Evolutionary conservation across 2,113 vertebrate genomes (phyloP).

Genomic region (Oxyruncus cristatus): DNA sequence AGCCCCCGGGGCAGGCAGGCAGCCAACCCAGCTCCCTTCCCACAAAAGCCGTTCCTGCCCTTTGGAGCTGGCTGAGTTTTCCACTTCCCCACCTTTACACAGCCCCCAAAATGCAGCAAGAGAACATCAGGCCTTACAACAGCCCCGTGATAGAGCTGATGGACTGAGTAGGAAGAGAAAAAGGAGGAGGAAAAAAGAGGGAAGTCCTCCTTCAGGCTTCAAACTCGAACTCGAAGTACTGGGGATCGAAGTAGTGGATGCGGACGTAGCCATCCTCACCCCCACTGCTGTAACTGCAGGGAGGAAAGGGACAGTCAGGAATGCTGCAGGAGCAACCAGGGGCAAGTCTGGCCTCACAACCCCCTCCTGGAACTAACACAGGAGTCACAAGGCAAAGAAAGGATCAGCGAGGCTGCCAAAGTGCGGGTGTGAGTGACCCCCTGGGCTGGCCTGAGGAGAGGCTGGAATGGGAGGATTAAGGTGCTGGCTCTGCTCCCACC

Average conservation of each 20-base stretch:
- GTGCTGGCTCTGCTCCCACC: background rate
- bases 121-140: background rate
- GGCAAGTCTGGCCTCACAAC: fast-evolving
- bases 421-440: fast-evolving
- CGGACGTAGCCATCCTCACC: conserved; percentile 95
- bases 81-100: background rate
- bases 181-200: background rate
- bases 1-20: background rate
- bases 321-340: background rate
- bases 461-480: background rate
- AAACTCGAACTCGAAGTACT: conserved; percentile 98
- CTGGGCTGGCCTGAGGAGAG: fast-evolving
- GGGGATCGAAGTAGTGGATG: conserved; percentile 96
- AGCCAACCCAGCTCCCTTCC: background rate
- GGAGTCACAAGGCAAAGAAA: no score
- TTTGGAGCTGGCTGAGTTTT: background rate
- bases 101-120: background rate
- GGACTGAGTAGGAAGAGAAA: background rate
- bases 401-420: fast-evolving
- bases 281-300: conserved; percentile 92
- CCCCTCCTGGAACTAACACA: background rate
- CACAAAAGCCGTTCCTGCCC: background rate
- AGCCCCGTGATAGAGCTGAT: fast-evolving
- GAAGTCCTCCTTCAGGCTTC: conserved; percentile 77
- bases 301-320: background rate